Evolutionary conservation across 2,888 invertebrate genomes (phyloP), one percentile per base, ranked within the genome.

Genomic region (Flexamia atlantica): DNA sequence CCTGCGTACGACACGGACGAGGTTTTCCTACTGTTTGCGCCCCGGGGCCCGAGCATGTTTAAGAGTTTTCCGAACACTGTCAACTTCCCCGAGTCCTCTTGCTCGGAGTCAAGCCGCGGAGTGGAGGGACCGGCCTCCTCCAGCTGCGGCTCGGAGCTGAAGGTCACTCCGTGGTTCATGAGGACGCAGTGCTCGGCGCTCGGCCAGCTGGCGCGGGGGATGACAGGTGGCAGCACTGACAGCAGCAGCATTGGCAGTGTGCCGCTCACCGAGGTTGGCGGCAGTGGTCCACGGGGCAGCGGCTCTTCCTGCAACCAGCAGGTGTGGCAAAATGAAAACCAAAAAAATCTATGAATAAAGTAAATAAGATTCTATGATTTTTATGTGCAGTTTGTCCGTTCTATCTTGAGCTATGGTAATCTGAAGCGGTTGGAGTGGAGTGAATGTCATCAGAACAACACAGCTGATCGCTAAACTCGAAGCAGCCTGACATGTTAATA

Each of bases 201-300:
- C 0, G 95, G 95, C 95, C 95, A 95, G 89, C 94, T 94, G 7
- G 95, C 95, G 60, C 95, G 91, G 0, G 95, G 95, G 82, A 95
- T 95, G 80, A 95, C 95, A 0, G 95, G 95, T 0, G 95, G 95
- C 0, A 95, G 90, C 9, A 95, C 95, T 23, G 95, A 95, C 1
- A 95, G 92, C 40, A 95, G 90, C 10, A 95, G 91, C 90, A 95
- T 92, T 0, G 95, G 95, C 28, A 95, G 90, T 23, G 95, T 95
- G 17, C 95, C 94, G 36, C 93, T 93, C 84, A 95, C 92, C 89
- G 95, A 95, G 28, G 76, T 76, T 10, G 76, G 76, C 0, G 94
- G 94, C 9, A 94, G 94, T 85, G 42, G 87, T 12, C 87, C 88
- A n/a, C 87, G 83, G 10, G 74, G 60, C 12, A 79, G 81, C 9